Percentiles rank a stretch among this genome's conserved stretches.
phyloP scores from a whole-genome alignment of 2,888 invertebrate species.

The Odontomyia ornata region DNA sequence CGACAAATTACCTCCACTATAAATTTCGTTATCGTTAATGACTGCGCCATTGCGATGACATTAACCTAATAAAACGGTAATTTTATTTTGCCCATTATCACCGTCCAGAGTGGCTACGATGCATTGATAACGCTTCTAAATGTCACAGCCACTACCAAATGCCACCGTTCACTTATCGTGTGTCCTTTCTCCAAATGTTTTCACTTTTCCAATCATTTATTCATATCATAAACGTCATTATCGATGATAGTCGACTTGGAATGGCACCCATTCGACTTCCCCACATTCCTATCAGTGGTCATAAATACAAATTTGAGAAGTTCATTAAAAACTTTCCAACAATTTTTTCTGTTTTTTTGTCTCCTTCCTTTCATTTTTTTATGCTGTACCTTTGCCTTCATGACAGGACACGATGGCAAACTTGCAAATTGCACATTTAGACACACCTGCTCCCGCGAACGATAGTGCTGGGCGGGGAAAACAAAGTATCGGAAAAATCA shows the following conservation, averaged over 20 bases:
- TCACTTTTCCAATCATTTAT: constrained; percentile 41
- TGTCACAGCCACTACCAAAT: background rate
- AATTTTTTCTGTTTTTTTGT: background rate
- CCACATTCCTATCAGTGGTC: constrained; percentile 30
- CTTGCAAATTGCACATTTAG: constrained; percentile 43
- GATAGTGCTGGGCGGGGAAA: background rate
- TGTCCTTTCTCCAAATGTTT: constrained; percentile 31
- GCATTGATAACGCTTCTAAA: background rate
- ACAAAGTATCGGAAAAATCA: constrained; percentile 36
- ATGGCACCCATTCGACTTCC: constrained; percentile 16
- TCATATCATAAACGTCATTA: constrained; percentile 38
- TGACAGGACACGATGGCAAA: constrained; percentile 12
- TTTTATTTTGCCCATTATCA: constrained; percentile 17
- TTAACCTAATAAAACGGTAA: constrained; percentile 34
- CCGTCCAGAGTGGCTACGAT: background rate
- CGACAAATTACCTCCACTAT: constrained; percentile 9
- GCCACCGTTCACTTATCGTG: background rate
- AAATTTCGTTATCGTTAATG: constrained; percentile 36
- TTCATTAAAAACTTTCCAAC: constrained; percentile 41
- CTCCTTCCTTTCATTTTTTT: background rate
- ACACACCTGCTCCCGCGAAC: constrained; percentile 37
- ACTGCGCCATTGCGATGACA: constrained; percentile 10
- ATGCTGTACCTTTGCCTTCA: background rate
- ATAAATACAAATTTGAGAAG: constrained; percentile 41
- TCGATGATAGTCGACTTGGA: constrained; percentile 25